Conservation (phyloP, 2,113 vertebrate species). For the Microcebus griseorufus region DNA sequence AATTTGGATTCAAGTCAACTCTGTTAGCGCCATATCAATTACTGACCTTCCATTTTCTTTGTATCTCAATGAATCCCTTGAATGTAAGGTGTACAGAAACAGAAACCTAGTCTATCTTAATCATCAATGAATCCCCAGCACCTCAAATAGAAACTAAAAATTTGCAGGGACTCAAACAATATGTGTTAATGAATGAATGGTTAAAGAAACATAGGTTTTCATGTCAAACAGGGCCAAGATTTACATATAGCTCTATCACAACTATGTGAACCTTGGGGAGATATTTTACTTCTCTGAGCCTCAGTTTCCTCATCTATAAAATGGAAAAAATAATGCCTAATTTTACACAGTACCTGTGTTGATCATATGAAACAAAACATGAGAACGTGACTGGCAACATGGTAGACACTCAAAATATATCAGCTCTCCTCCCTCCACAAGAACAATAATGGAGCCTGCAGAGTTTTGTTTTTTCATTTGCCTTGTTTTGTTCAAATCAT, state of each 20-base stretch:
- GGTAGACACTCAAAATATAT: neutral
- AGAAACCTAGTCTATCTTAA: neutral
- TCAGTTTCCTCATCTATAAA: constrained; percentile 30
- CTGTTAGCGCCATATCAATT: neutral
- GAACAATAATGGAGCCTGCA: neutral
- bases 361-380: neutral
- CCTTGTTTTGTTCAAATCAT: constrained; percentile 45
- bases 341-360: neutral
- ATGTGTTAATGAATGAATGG: neutral
- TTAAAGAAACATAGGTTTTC: neutral
- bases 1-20: neutral
- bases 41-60: constrained; percentile 1
- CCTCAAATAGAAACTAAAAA: neutral
- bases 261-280: neutral
- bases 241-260: neutral
- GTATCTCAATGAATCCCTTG: neutral
- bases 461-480: constrained; percentile 37
- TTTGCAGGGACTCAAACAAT: neutral
- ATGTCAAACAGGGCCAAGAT: neutral
- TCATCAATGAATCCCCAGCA: neutral
- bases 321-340: neutral
- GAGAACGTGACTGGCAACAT: neutral
- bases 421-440: neutral
- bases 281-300: neutral
- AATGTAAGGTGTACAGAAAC: neutral